Percentiles rank a stretch among this genome's conserved stretches.
These are phyloP conservation scores for Pocillopora grandis DNA, from an alignment of 92 coral and sea anemone genomes.

Conservation along the genomic window DNA sequence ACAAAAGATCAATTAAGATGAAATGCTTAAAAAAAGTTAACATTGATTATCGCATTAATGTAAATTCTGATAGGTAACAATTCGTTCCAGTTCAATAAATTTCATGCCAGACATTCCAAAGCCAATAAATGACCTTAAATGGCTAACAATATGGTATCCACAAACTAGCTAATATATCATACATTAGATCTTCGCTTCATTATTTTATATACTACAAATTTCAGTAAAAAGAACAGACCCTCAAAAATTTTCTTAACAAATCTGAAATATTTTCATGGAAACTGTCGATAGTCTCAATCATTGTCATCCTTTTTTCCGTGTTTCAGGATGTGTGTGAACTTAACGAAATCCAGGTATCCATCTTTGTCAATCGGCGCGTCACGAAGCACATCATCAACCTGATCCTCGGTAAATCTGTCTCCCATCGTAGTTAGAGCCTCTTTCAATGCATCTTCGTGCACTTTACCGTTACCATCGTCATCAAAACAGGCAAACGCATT, in stretches of 20 bases:
- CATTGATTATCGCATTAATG: too few species aligned
- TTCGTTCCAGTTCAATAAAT: background rate
- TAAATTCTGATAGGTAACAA: too few species aligned
- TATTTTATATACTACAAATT: background rate
- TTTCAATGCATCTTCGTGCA: conserved; percentile 82
- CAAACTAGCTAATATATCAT: background rate
- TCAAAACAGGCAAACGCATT: conserved; percentile 99
- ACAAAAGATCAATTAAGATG: too few species aligned
- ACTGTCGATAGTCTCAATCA: conserved; percentile 1
- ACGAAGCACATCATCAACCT: conserved; percentile 97
- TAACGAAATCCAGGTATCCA: conserved; percentile 84
- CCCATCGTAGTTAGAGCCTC: conserved; percentile 99
- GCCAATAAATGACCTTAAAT: conserved; percentile 13
- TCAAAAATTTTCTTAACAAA: background rate
- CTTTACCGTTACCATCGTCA: conserved; percentile 83
- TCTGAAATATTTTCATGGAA: background rate
- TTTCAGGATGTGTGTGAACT: conserved; percentile 90
- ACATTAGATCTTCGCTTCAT: background rate
- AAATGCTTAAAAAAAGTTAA: too few species aligned
- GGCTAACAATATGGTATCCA: background rate
- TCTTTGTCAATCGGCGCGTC: conserved; percentile 97
- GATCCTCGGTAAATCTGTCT: conserved; percentile 94
- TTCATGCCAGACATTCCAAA: conserved; percentile 37
- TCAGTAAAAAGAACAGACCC: background rate
- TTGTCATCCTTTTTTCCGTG: conserved; percentile 99